phyloP scores from a whole-genome alignment of 2,888 invertebrate species.

The Eurois occulta region DNA sequence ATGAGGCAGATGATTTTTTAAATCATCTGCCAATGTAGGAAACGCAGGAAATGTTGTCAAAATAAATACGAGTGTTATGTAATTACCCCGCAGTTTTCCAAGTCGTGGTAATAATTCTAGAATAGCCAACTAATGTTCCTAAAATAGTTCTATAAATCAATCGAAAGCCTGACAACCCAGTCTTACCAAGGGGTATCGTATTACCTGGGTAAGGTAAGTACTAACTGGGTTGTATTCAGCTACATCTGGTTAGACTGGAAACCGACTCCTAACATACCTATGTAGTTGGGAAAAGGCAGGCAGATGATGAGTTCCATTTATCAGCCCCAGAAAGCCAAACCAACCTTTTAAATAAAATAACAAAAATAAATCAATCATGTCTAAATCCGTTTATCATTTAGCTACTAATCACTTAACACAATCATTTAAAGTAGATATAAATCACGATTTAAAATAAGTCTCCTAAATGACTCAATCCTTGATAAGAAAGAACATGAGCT shows the following conservation, averaged over 20 bases:
- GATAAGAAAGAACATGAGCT: conserved; percentile 34
- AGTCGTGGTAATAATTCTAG: background rate
- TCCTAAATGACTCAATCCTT: conserved; percentile 1
- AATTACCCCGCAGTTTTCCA: background rate
- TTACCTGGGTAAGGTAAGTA: no score
- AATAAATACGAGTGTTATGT: background rate
- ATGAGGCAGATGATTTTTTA: no score
- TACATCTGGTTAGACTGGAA: no score
- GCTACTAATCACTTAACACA: conserved; percentile 26
- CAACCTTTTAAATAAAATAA: background rate
- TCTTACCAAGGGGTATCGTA: background rate
- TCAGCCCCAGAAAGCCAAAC: background rate
- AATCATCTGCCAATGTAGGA: background rate
- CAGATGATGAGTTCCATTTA: background rate
- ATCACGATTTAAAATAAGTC: conserved; percentile 23
- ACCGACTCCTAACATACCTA: no score
- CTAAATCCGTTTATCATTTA: conserved; percentile 45
- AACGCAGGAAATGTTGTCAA: background rate
- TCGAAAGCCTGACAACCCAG: background rate
- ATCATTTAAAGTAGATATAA: conserved; percentile 39
- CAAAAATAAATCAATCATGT: conserved; percentile 43
- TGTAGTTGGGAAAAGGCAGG: background rate
- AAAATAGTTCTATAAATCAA: background rate
- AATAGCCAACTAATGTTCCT: background rate
- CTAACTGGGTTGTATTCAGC: background rate